Conservation (phyloP, 1,140 invertebrate genomes). For the Babylonia areolata region DNA sequence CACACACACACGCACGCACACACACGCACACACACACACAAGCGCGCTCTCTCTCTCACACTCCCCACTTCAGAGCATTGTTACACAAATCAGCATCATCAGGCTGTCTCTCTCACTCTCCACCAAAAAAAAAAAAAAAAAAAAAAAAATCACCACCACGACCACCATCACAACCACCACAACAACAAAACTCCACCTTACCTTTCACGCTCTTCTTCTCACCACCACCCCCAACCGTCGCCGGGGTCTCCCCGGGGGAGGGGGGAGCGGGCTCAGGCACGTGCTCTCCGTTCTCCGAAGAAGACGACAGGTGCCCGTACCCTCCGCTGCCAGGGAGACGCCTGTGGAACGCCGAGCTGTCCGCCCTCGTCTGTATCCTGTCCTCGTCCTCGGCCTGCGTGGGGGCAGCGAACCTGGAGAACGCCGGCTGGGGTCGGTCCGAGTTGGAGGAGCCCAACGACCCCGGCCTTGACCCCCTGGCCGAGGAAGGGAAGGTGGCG, state of each 20-base stretch:
- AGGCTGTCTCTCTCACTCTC: background rate
- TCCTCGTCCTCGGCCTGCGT: background rate
- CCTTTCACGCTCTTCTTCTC: constrained; percentile 17
- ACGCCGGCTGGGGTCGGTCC: background rate
- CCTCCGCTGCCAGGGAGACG: background rate
- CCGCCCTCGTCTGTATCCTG: background rate
- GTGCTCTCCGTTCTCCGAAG: constrained; percentile 9
- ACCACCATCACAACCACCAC: background rate
- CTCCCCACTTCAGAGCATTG: background rate
- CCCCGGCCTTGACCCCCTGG: background rate
- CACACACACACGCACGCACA: background rate
- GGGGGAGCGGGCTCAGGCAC: background rate
- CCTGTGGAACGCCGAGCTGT: background rate
- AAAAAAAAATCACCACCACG: background rate
- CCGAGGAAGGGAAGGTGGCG: background rate
- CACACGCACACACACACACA: background rate
- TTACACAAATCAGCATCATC: background rate
- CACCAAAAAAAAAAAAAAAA: background rate
- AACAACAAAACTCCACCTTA: background rate
- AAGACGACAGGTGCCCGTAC: background rate
- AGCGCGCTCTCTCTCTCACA: background rate
- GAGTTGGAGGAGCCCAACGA: background rate
- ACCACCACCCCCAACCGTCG: background rate
- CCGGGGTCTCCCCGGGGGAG: background rate
- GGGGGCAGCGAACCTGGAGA: background rate